phyloP scores from a whole-genome alignment of 1,140 invertebrate species.

The Meloidogyne floridensis region DNA sequence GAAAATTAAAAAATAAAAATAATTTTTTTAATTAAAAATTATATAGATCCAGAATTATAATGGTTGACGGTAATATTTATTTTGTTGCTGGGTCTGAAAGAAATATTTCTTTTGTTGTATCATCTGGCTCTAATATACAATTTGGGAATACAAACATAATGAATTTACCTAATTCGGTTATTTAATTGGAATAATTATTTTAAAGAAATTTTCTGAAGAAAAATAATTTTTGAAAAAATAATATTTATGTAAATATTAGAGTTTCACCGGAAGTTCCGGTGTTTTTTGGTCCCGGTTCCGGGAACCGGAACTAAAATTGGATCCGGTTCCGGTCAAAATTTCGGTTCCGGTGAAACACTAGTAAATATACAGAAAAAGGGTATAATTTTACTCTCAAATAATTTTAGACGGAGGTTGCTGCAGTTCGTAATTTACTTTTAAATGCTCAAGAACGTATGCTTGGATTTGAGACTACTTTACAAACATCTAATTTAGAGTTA shows the following conservation, averaged over 20 bases:
- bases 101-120: slow-evolving; percentile 55
- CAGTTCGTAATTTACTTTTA: neutral
- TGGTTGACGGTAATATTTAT: slow-evolving; percentile 57
- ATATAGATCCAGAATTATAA: slow-evolving; percentile 52
- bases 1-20: neutral
- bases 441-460: neutral
- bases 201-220: too few species aligned
- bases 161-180: slow-evolving; percentile 48
- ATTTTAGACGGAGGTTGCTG: slow-evolving; percentile 13
- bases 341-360: too few species aligned
- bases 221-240: neutral
- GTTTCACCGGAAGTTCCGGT: too few species aligned
- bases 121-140: slow-evolving; percentile 43
- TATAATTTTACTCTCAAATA: neutral
- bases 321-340: too few species aligned
- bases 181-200: slow-evolving; percentile 5
- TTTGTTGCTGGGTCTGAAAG: slow-evolving; percentile 42
- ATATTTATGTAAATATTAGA: neutral
- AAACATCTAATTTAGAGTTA: neutral
- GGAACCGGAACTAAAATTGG: too few species aligned
- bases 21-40: neutral
- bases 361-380: too few species aligned
- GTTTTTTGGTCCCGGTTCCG: too few species aligned
- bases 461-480: slow-evolving; percentile 12
- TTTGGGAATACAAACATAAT: slow-evolving; percentile 56